A percentile compares a stretch with the other conserved stretches of the same genome.
Conservation (phyloP, 2,888 invertebrate species). For the Orthosia cruda region DNA sequence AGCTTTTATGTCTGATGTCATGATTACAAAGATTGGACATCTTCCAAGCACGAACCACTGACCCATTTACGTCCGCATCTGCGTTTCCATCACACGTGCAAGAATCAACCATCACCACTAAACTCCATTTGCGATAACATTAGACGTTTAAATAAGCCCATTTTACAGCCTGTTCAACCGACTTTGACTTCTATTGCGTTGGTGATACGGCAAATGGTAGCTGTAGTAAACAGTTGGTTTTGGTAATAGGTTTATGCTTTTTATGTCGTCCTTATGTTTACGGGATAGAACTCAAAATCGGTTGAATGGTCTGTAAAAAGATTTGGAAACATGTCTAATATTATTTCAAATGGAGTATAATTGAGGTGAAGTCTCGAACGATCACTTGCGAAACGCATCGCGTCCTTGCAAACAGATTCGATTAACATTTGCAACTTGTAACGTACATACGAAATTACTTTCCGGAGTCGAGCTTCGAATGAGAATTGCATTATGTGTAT, state of each 20-base stretch:
- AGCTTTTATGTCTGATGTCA: slow-evolving; percentile 4
- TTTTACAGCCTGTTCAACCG: too few species aligned
- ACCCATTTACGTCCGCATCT: slow-evolving; percentile 18
- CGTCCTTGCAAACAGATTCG: slow-evolving; percentile 65
- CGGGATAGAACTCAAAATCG: too few species aligned
- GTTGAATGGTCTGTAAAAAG: too few species aligned
- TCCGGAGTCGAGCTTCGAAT: slow-evolving; percentile 58
- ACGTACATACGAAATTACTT: slow-evolving; percentile 59
- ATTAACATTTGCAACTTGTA: slow-evolving; percentile 65
- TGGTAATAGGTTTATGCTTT: too few species aligned
- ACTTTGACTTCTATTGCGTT: too few species aligned
- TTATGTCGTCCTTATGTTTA: too few species aligned
- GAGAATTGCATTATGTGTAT: slow-evolving; percentile 41
- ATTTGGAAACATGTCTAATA: too few species aligned
- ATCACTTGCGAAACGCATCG: slow-evolving; percentile 57
- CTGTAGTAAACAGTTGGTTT: too few species aligned
- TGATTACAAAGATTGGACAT: slow-evolving; percentile 15
- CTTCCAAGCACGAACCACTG: slow-evolving; percentile 32
- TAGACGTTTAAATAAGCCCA: too few species aligned
- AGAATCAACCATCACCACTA: slow-evolving; percentile 32
- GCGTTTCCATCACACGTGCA: slow-evolving; percentile 20
- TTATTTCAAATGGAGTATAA: too few species aligned
- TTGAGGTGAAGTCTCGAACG: slow-evolving; percentile 34
- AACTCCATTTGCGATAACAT: too few species aligned
- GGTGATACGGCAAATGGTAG: too few species aligned